Evolutionary conservation across 1,140 invertebrate genomes (phyloP), one percentile per base, ranked within the genome.

Genomic region (Episyrphus balteatus): DNA sequence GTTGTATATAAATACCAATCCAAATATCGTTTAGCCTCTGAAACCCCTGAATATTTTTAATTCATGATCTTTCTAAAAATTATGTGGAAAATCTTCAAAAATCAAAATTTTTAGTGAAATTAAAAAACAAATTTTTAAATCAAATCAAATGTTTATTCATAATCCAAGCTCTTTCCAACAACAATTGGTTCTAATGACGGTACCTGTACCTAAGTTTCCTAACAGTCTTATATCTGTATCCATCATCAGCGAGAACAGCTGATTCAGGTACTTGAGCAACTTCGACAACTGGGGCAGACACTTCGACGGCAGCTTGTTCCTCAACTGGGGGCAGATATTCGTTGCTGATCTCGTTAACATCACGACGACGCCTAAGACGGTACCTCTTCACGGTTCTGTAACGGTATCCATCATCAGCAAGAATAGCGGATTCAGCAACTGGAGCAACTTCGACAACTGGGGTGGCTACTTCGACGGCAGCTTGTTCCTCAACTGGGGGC

Each of bases 301-400:
- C 48, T 26, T 56, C 55, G 5, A 49, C 7, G 5, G 48, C 7
- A 12, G 15, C 49, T 5, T 19, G 48, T n/a, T 58, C 56, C 30
- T 55, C 55, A 11, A 55, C 11, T 0, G 58, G 55, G 8, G 58
- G 58, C 46, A 60, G 51, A 15, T 58, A 60, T 1, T 58, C 58
- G 42, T 54, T 55, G 37, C 55, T 50, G 21, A 60, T 48, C 48
- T 52, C 53, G 1, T 52, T 48, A 0, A 59, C 56, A 51, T 58
- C 56, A 50, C 58, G 58, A 21, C 50, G 47, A n/a, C 56, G 54
- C 14, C 57, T 55, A 14, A 54, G 57, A 36, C 56, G 55, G 13
- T 56, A 45, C 5, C 57, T 57, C 41, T 54, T 52, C 1, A 61
- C 54, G 19, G 57, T 55, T 41, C 59, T 59, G 45, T 59, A 58